Conservation (phyloP, 2,888 invertebrate genomes). For the Panopea generosa region DNA sequence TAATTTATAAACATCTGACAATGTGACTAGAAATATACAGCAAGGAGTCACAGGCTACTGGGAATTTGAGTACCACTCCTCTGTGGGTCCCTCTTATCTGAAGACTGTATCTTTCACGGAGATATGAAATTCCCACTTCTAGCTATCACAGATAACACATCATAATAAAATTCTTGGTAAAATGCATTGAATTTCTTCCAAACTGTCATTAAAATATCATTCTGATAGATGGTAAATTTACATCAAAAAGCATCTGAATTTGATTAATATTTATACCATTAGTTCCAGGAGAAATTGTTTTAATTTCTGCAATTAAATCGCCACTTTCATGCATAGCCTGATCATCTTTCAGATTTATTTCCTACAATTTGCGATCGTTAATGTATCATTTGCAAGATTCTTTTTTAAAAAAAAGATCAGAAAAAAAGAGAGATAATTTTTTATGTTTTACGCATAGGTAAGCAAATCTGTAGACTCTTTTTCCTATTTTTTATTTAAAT, state of each 20-base stretch:
- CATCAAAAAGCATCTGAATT: conserved; percentile 13
- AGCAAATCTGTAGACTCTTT: too few species aligned
- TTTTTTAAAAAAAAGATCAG: too few species aligned
- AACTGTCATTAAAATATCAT: conserved; percentile 30
- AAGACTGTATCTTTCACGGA: too few species aligned
- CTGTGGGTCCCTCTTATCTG: too few species aligned
- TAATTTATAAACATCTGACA: too few species aligned
- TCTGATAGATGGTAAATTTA: conserved; percentile 16
- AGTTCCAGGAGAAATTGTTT: conserved; percentile 7
- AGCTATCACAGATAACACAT: background rate
- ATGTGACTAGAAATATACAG: too few species aligned
- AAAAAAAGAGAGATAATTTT: too few species aligned
- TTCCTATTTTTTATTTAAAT: too few species aligned
- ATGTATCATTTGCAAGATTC: background rate
- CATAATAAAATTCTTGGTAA: conserved; percentile 11
- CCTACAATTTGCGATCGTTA: background rate
- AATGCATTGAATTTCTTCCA: conserved; percentile 10
- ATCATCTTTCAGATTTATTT: conserved; percentile 12
- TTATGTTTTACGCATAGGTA: too few species aligned
- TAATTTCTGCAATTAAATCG: conserved; percentile 20
- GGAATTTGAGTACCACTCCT: too few species aligned
- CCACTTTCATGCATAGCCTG: conserved; percentile 1
- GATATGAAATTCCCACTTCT: background rate
- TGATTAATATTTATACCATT: conserved; percentile 29
- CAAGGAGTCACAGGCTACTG: too few species aligned